Conservation (phyloP, 2,888 invertebrate genomes). For the Cosmia trapezina region DNA sequence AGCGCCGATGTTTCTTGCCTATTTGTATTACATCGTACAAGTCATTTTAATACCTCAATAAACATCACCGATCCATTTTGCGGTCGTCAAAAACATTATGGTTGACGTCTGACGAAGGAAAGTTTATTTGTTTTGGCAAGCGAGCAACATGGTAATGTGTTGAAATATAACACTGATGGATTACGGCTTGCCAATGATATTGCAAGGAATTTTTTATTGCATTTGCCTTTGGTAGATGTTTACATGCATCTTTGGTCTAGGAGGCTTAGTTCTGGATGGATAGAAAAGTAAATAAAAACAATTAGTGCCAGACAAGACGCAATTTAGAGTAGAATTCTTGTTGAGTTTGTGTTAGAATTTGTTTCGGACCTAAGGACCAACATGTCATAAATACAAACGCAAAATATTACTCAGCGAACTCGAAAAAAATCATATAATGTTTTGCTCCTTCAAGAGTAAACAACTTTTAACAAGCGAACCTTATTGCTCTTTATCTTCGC, state of each 20-base stretch:
- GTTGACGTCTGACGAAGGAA: constrained; percentile 65
- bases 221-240: constrained; percentile 32
- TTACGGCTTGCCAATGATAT: constrained; percentile 52
- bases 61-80: constrained; percentile 59
- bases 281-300: constrained; percentile 3
- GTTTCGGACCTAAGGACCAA: not conserved
- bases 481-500: constrained; percentile 36
- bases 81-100: constrained; percentile 61
- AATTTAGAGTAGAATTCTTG: constrained; percentile 1
- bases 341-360: not conserved
- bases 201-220: constrained; percentile 48
- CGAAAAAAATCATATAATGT: not conserved
- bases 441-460: constrained; percentile 4
- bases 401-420: not conserved
- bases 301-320: constrained; percentile 1
- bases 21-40: constrained; percentile 52
- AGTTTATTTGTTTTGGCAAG: constrained; percentile 74
- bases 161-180: constrained; percentile 68
- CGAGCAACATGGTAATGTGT: constrained; percentile 69
- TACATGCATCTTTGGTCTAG: constrained; percentile 24
- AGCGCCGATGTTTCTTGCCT: constrained; percentile 49
- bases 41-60: constrained; percentile 59
- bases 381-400: not conserved
- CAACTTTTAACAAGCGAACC: constrained; percentile 44
- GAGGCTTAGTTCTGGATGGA: not conserved